Evolutionary conservation across 2,888 invertebrate genomes (phyloP), one percentile per base, ranked within the genome.

Genomic region (Parnassius apollo): DNA sequence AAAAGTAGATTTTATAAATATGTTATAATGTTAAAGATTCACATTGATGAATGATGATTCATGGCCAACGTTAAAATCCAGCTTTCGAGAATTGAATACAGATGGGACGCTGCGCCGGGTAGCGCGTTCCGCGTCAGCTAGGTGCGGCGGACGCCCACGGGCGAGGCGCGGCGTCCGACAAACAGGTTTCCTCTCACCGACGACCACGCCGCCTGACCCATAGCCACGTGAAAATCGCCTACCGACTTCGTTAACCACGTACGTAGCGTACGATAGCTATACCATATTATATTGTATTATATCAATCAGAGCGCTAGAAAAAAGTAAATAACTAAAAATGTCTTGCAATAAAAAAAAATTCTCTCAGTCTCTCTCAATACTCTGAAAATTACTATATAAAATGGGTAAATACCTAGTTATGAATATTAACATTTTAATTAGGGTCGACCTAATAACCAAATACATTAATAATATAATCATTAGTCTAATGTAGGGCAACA

Each of bases 161-260:
- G 52, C 48, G 71, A 72, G 76, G 73, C 72, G 72, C 71, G 68
- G 75, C 67, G 70, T 71, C 73, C 69, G 74, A 75, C 78, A 85
- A 90, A 91, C 90, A 77, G 88, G 90, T 90, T 90, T 77, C 90
- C 89, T 83, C 88, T 90, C 89, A 86, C 89, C 78, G 72, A 75
- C 76, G 72, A 74, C 71, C 51, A 59, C 66, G 61, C 63, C 65
- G 68, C 65, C 65, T 70, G 70, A 73, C 72, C 72, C 71, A 68
- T 67, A 65, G 68, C 69, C 64, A 62, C 69, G 69, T 67, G 66
- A 67, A 69, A 68, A 73, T 68, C 61, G 65, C 65, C 65, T 61
- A 61, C 51, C 56, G 55, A 51, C 54, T 58, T 54, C 18, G 53
- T 62, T 50, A 56, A 42, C 45, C 42, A 59, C 51, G 12, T 58